A percentile compares a stretch with the other conserved stretches of the same genome.
Evolutionary conservation across 53 echinoderm and acorn worm genomes (phyloP).

Genomic region (Arbacia lixula): DNA sequence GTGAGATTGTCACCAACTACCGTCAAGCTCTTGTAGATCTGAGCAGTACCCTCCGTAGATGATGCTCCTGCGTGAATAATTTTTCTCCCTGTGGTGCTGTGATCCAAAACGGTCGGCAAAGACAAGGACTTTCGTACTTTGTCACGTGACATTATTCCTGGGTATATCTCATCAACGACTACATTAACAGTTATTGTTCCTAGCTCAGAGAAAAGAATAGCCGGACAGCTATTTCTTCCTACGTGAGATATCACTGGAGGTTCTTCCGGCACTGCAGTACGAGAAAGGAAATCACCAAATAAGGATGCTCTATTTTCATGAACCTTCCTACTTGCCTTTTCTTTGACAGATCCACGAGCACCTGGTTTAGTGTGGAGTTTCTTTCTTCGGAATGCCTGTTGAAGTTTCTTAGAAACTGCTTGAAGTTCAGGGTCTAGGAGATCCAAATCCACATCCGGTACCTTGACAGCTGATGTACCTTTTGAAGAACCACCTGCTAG

Average conservation of each 20-base stretch:
- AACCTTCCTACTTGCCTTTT: constrained; percentile 25
- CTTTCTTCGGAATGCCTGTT: constrained; percentile 25
- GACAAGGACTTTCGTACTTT: too few species aligned
- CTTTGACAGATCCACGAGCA: constrained; percentile 17
- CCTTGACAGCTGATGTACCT: neutral
- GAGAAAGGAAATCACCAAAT: too few species aligned
- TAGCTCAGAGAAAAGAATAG: neutral
- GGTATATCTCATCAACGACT: constrained; percentile 3
- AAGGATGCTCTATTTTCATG: neutral
- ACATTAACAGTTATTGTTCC: constrained; percentile 20
- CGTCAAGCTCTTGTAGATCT: too few species aligned
- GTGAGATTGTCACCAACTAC: too few species aligned
- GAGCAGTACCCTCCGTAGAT: too few species aligned
- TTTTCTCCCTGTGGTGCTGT: too few species aligned
- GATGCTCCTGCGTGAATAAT: too few species aligned
- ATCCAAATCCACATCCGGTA: neutral
- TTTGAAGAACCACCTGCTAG: neutral
- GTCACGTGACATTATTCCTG: too few species aligned
- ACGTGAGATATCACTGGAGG: too few species aligned
- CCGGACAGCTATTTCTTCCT: too few species aligned
- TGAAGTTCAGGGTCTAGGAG: constrained; percentile 14
- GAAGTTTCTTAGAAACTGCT: constrained; percentile 28
- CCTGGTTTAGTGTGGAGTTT: constrained; percentile 22
- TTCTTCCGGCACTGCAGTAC: too few species aligned
- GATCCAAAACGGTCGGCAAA: too few species aligned